A percentile compares a stretch with the other conserved stretches of the same genome.
Conservation (phyloP, 2,797 vertebrate genomes). For the Sebastes hubbsi region DNA sequence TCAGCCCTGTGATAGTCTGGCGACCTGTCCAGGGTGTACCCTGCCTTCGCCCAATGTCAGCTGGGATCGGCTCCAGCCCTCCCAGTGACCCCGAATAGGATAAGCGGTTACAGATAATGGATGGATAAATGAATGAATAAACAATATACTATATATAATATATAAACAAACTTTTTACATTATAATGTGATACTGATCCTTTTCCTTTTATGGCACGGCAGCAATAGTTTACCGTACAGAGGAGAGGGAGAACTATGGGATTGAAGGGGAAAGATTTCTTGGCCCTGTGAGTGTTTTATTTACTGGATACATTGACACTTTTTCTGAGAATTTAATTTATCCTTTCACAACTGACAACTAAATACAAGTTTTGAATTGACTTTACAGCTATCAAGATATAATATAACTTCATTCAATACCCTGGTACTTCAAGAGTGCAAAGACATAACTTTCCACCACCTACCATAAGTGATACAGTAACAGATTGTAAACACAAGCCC, state of each 20-base stretch:
- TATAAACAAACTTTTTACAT: not conserved
- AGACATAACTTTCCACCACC: not conserved
- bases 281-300: not conserved
- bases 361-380: not conserved
- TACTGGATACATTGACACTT: not conserved
- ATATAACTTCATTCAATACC: not conserved
- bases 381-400: not conserved
- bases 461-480: not conserved
- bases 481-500: not conserved
- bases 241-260: not conserved
- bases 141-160: too few relatives aligned
- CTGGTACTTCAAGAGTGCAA: not conserved
- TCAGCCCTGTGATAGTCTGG: too few relatives aligned
- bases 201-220: too few relatives aligned
- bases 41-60: too few relatives aligned
- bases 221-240: not conserved
- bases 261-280: not conserved
- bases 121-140: too few relatives aligned
- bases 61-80: too few relatives aligned
- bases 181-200: not conserved
- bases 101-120: too few relatives aligned
- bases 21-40: rapidly evolving
- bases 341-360: not conserved
- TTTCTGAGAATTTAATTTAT: not conserved
- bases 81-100: too few relatives aligned